These are phyloP conservation scores for Zaprionus taronus DNA, from an alignment of 1,140 invertebrate genomes.

Conservation along the genomic window DNA sequence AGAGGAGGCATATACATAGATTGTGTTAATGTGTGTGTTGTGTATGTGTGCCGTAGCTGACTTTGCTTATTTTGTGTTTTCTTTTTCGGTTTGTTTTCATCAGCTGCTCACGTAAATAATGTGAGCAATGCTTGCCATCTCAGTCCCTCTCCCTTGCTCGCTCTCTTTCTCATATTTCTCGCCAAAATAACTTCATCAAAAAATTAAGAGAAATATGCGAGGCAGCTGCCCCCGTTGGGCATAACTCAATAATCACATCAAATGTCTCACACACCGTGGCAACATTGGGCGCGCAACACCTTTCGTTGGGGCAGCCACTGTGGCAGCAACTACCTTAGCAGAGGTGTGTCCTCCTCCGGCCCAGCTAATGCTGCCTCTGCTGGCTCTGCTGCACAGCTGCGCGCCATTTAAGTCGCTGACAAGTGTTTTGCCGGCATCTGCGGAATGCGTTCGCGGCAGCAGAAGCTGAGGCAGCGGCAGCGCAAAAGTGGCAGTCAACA, in stretches of 20 bases:
- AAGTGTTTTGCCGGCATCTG: constrained; percentile 79
- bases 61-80: constrained; percentile 25
- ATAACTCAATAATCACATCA: constrained; percentile 82
- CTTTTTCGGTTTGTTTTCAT: constrained; percentile 39
- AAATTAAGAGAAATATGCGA: constrained; percentile 76
- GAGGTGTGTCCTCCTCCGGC: constrained; percentile 67
- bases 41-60: constrained; percentile 48
- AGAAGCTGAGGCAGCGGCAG: constrained; percentile 43
- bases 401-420: constrained; percentile 81
- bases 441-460: constrained; percentile 64
- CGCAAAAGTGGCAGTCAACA: constrained; percentile 80
- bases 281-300: constrained; percentile 53
- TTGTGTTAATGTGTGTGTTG: not conserved
- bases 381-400: constrained; percentile 56
- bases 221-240: constrained; percentile 75
- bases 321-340: constrained; percentile 19
- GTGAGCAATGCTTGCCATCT: constrained; percentile 8
- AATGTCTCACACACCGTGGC: constrained; percentile 61
- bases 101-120: constrained; percentile 33
- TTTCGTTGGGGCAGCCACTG: constrained; percentile 44
- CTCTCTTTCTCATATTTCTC: constrained; percentile 3
- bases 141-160: constrained; percentile 4
- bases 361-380: constrained; percentile 60
- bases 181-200: constrained; percentile 74
- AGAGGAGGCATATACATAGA: not conserved